phyloP scores from a whole-genome alignment of 2,113 vertebrate species.

The Chinchilla lanigera region DNA sequence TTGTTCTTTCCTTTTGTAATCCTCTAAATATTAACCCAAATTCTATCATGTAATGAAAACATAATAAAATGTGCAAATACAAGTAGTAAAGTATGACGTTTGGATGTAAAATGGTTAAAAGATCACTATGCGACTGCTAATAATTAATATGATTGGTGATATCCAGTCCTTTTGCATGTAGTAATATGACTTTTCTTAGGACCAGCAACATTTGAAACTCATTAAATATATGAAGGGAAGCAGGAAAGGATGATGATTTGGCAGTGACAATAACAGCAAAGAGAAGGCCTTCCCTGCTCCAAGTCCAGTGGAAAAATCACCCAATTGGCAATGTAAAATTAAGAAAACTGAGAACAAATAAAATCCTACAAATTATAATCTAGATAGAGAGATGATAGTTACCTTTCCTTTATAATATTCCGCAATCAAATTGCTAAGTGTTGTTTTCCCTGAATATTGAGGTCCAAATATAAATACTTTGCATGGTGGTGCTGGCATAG shows the following conservation, averaged over 20 bases:
- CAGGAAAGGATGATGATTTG: not conserved
- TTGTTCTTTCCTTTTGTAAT: not conserved
- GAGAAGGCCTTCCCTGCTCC: not conserved
- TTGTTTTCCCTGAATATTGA: conserved; percentile 90
- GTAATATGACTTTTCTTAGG: not conserved
- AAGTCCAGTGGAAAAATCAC: not conserved
- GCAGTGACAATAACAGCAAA: not conserved
- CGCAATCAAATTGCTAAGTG: conserved; percentile 89
- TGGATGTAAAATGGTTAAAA: not conserved
- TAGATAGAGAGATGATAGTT: conserved; percentile 15
- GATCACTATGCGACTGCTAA: not conserved
- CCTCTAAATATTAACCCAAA: not conserved
- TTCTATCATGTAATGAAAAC: not conserved
- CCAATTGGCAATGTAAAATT: not conserved
- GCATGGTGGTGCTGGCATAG: conserved; percentile 93
- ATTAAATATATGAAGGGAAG: not conserved
- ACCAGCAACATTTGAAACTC: not conserved
- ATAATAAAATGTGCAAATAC: not conserved
- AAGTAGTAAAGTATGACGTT: not conserved
- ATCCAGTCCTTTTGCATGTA: not conserved
- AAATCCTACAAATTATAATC: conserved; percentile 20
- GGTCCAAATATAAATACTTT: conserved; percentile 93
- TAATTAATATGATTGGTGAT: not conserved
- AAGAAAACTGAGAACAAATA: not conserved
- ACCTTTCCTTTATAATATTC: conserved; percentile 89